phyloP scores from a whole-genome alignment of 2,113 vertebrate species.

The Anoura caudifer region DNA sequence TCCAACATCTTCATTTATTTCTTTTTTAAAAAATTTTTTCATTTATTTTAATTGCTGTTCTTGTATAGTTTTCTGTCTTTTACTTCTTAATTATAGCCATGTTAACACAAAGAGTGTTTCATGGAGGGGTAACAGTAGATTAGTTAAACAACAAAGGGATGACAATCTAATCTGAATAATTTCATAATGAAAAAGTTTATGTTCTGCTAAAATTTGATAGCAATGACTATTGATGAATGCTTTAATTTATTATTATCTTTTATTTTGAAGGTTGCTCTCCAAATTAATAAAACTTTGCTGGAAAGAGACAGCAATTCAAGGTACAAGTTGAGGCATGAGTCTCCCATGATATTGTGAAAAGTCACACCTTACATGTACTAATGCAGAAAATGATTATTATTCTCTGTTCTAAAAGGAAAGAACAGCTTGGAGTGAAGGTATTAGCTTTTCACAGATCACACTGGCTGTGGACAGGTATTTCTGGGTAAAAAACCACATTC shows the following conservation, averaged over 20 bases:
- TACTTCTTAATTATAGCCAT: neutral
- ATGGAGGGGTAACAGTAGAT: neutral
- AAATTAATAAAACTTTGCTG: neutral
- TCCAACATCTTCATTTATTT: slow-evolving; percentile 15
- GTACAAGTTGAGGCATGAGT: neutral
- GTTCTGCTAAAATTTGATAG: neutral
- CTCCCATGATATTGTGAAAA: neutral
- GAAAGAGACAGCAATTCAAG: neutral
- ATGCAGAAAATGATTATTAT: neutral
- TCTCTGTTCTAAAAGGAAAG: neutral
- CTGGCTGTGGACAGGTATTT: neutral
- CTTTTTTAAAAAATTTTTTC: too few relatives aligned
- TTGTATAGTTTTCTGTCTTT: too few relatives aligned
- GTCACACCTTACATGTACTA: neutral
- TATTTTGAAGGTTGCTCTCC: neutral
- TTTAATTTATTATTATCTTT: neutral
- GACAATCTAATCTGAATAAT: neutral
- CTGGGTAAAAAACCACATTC: neutral
- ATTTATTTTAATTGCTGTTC: too few relatives aligned
- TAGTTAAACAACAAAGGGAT: neutral
- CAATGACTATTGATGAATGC: slow-evolving; percentile 24
- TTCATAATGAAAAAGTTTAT: neutral
- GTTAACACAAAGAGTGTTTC: slow-evolving; percentile 17
- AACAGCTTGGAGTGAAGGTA: neutral
- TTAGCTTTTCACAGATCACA: neutral